A percentile compares a stretch with the other conserved stretches of the same genome.
Evolutionary conservation across 2,888 invertebrate genomes (phyloP).

Genomic region (Masnerella sp.): DNA sequence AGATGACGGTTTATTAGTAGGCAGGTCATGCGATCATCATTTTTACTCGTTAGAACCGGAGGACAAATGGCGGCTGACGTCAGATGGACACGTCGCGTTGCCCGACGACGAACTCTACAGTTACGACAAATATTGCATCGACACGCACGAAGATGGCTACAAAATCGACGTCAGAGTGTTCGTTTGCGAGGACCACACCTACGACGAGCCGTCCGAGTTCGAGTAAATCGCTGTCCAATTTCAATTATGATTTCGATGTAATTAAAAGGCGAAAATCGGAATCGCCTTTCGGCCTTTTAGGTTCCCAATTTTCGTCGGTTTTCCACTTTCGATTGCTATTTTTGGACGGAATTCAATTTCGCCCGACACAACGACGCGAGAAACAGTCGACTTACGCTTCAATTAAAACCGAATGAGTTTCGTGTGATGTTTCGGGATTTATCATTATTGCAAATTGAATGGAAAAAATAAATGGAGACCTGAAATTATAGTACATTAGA

Average conservation of each 20-base stretch:
- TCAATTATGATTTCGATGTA: conserved; percentile 12
- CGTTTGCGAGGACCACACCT: conserved; percentile 20
- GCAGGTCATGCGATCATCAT: conserved; percentile 63
- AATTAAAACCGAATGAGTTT: too few relatives aligned
- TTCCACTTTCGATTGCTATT: too few relatives aligned
- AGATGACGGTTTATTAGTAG: conserved; percentile 71
- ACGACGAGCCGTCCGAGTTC: conserved; percentile 10
- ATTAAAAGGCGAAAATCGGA: too few relatives aligned
- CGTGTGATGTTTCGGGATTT: too few relatives aligned
- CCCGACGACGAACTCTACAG: conserved; percentile 54
- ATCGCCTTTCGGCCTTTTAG: too few relatives aligned
- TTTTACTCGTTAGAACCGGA: conserved; percentile 61
- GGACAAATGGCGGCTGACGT: conserved; percentile 66
- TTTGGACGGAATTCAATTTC: too few relatives aligned
- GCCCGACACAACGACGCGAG: too few relatives aligned
- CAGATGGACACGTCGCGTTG: conserved; percentile 64
- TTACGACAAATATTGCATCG: conserved; percentile 72
- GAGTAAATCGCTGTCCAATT: conserved; percentile 33
- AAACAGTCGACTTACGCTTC: too few relatives aligned
- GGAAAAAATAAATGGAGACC: too few relatives aligned
- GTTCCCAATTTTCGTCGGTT: too few relatives aligned
- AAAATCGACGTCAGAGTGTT: conserved; percentile 17
- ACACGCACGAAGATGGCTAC: conserved; percentile 58
- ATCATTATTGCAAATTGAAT: too few relatives aligned
- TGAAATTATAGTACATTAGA: too few relatives aligned